Percentiles rank a stretch among this genome's conserved stretches.
Evolutionary conservation across 2,888 invertebrate species (phyloP).

Genomic region (Lasioglossum figueresi): DNA sequence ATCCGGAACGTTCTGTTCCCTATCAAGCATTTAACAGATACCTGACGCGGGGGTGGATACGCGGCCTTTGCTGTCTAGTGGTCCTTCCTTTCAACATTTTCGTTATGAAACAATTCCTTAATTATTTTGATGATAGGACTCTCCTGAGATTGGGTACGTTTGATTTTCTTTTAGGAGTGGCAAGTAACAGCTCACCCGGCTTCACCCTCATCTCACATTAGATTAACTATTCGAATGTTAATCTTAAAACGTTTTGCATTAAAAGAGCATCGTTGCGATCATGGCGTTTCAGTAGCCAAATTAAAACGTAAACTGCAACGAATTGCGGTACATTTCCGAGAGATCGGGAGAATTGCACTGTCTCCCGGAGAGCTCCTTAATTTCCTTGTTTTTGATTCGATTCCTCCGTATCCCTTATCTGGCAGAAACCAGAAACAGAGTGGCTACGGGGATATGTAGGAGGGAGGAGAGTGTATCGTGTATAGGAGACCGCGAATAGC

Average conservation of each 20-base stretch:
- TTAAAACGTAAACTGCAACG: neutral
- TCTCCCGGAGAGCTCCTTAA: slow-evolving; percentile 1
- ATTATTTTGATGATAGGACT: neutral
- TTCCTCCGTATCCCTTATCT: slow-evolving; percentile 18
- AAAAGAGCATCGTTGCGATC: neutral
- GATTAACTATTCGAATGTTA: neutral
- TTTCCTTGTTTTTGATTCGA: slow-evolving; percentile 27
- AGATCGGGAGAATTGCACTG: neutral
- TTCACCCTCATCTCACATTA: neutral
- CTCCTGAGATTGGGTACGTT: neutral
- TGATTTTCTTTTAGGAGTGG: neutral
- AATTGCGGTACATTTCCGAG: neutral
- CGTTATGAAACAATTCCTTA: neutral
- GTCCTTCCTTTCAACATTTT: neutral
- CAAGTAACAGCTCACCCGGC: neutral
- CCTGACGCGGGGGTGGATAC: neutral
- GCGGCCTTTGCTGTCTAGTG: neutral
- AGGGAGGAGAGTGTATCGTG: neutral
- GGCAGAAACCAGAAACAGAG: slow-evolving; percentile 10
- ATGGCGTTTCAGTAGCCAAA: neutral
- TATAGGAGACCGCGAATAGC: slow-evolving; percentile 52
- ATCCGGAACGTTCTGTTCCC: neutral
- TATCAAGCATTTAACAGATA: slow-evolving; percentile 6
- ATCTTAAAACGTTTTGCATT: neutral
- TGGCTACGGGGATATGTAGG: slow-evolving; percentile 8